A percentile compares a stretch with the other conserved stretches of the same genome.
phyloP scores from a whole-genome alignment of 2,113 vertebrate genomes.

The Calonectris borealis region DNA sequence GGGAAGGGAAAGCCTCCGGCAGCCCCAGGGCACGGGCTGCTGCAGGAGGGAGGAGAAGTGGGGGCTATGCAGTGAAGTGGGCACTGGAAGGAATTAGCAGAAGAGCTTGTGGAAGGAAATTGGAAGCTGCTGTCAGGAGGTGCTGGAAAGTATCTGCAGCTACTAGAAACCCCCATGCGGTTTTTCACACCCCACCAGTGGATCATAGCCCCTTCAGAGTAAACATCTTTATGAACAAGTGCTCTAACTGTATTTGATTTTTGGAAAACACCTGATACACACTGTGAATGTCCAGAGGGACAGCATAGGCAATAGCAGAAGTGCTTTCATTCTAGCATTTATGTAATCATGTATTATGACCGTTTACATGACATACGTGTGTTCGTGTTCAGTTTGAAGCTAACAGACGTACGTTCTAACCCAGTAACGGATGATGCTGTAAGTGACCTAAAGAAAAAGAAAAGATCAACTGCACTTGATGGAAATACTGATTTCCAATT shows the following conservation, averaged over 20 bases:
- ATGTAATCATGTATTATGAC: not conserved
- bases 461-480: not conserved
- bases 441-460: not conserved
- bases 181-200: not conserved
- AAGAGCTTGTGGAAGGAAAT: not conserved
- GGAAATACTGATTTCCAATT: not conserved
- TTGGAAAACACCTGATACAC: not conserved
- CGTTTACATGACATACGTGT: not conserved
- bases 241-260: not conserved
- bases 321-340: not conserved
- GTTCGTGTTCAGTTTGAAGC: not conserved
- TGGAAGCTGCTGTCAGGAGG: not conserved
- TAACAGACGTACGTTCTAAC: not conserved
- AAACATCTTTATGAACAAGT: not conserved
- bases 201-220: not conserved
- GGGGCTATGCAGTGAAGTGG: not conserved
- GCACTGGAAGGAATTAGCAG: not conserved
- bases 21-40: not conserved
- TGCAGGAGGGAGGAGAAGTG: not conserved
- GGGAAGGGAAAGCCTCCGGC: no score
- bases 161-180: not conserved
- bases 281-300: not conserved
- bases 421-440: not conserved
- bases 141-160: not conserved
- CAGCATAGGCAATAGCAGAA: not conserved